Evolutionary conservation across 2,797 vertebrate genomes (phyloP), one percentile per base, ranked within the genome.

Genomic region (Pristis pectinata): DNA sequence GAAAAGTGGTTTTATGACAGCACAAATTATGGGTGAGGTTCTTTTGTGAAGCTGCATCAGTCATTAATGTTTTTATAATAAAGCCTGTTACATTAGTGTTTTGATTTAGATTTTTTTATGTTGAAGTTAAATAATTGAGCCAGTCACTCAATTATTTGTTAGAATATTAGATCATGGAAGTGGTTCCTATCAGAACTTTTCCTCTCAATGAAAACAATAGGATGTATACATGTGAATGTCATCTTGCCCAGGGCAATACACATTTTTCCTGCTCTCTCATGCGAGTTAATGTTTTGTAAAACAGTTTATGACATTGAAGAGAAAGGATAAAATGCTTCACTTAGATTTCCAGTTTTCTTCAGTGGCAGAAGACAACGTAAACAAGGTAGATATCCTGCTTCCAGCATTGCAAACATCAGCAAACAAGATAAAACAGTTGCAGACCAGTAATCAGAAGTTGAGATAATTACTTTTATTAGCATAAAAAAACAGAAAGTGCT

Each of bases 41-140:
- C 41, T 15, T 49, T 41, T 93, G 64, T 49, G 37, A 10, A 70
- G 41, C 64, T 93, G 8, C 37, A 24, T 59, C 91, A 93, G 91
- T 72, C 22, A 72, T 37, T 24, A 15, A 67, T 61, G 24, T 72
- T 93, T 70, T 13, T 30, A 49, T 41, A 92, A 70, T 30, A 34
- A 64, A 93, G 93, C 91, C 91, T 93, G 67, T 93, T 93, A 93
- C 15, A 72, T 27, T 93, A 70, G 61, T 74, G 11, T 72, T 93
- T 72, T 72, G 37, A 22, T 93, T 49, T 70, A 93, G 41, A 72
- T 30, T 72, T 70, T 19, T 24, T 49, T 72, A 30, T 93, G 5
- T 91, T 72, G 91, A 70, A 72, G 19, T 93, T 93, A 70, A 93
- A 30, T 89, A 93, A 72, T 70, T 93, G 64, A 70, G 37, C 64